Percentiles rank a stretch among this genome's conserved stretches.
phyloP scores from a whole-genome alignment of 2,797 vertebrate genomes.

The Pangasius djambal region DNA sequence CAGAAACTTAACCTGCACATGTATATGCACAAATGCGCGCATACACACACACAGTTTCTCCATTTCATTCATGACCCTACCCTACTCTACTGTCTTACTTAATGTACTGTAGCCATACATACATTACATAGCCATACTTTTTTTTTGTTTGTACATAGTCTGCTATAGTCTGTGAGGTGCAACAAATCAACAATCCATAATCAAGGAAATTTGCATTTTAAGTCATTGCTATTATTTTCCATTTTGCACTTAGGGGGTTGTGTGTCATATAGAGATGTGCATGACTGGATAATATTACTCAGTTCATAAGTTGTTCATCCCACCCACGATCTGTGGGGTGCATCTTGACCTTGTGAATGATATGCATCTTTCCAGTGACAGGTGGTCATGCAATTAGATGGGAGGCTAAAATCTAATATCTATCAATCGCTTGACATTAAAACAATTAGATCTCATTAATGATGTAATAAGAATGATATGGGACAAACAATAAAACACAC shows the following conservation, averaged over 20 bases:
- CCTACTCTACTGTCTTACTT: not conserved
- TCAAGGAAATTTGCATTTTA: not conserved
- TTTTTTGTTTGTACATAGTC: not conserved
- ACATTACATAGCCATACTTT: not conserved
- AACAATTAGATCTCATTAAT: not conserved
- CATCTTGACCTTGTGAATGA: conserved; percentile 2
- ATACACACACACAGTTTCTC: not conserved
- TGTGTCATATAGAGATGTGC: not conserved
- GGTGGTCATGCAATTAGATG: not conserved
- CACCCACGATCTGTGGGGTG: conserved; percentile 5
- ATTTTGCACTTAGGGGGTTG: not conserved
- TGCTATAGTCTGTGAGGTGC: not conserved
- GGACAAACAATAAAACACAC: not conserved
- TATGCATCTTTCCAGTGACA: conserved; percentile 2
- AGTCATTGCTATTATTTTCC: conserved; percentile 16
- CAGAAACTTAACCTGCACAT: conserved; percentile 47
- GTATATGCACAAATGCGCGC: no score
- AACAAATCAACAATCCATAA: not conserved
- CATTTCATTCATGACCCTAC: not conserved
- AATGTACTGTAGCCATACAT: not conserved
- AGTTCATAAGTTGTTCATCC: conserved; percentile 19
- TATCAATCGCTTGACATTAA: not conserved
- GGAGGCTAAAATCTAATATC: not conserved
- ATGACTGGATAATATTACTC: conserved; percentile 34
- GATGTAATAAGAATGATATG: not conserved